Evolutionary conservation across 2,797 vertebrate species (phyloP), one percentile per base, ranked within the genome.

Genomic region (Rhincodon typus): DNA sequence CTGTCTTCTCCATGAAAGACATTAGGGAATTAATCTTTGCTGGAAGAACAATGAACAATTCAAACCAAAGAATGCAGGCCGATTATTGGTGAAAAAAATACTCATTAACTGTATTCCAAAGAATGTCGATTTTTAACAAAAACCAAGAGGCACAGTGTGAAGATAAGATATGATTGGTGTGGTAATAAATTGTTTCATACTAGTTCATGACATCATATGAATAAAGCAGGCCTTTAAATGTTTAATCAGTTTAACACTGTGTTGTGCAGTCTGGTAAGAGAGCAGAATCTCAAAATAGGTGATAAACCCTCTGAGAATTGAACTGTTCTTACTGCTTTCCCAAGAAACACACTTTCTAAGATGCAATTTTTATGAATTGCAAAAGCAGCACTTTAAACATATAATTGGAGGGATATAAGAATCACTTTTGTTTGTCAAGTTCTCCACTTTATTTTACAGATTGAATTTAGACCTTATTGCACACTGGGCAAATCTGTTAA

Each of bases 21-120:
- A 94, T 50, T 72, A 23, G 66, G 93, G 93, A 72, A 70, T 94
- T 94, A 94, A 70, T 34, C 87, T 90, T 62, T 67, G 62, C n/a
- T 93, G 94, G 94, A 72, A 72, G 94, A 94, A 94, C 94, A 94
- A 94, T 94, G 94, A 74, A 94, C 42, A 94, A 74, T 94, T 72
- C 69, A 74, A 94, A 74, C 42, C 94, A 94, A 94, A 74, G 94
- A 94, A 94, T 94, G 67, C 94, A 74, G 42, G 21, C 42, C 74
- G 12, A 70, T 94, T 17, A 53, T 34, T 4, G 27, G 2, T 50
- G 30, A 74, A 74, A 46, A 72, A 67, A 38, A 2, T 67, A 91
- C 90, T 21, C 74, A 72, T 94, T 94, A 94, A 94, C 69, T 74
- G 27, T 27, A 90, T 1, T 27, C 42, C 50, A 74, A 74, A 94